Percentiles rank a stretch among this genome's conserved stretches.
phyloP scores from a whole-genome alignment of 2,797 vertebrate species.

The Danio choprae region DNA sequence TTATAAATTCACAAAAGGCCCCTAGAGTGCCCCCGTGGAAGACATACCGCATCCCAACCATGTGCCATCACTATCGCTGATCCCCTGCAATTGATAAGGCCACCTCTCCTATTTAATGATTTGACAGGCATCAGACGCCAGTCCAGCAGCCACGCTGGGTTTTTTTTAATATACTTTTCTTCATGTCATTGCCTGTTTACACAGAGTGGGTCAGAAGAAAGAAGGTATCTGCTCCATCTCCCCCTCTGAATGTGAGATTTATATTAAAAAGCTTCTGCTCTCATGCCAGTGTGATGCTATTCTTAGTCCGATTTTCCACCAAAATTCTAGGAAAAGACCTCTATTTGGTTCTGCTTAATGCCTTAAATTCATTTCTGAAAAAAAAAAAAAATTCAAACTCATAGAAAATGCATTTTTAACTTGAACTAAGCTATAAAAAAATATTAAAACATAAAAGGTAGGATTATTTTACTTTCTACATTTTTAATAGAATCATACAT shows the following conservation, averaged over 20 bases:
- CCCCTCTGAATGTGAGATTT: constrained; percentile 68
- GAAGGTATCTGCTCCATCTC: constrained; percentile 74
- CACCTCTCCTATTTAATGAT: constrained; percentile 82
- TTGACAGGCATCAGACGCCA: constrained; percentile 86
- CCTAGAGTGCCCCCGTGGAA: constrained; percentile 81
- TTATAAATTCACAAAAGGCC: constrained; percentile 83
- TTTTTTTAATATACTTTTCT: constrained; percentile 80
- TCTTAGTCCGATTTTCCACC: constrained; percentile 35
- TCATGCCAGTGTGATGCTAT: constrained; percentile 62
- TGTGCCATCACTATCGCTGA: constrained; percentile 80
- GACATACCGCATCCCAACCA: constrained; percentile 77
- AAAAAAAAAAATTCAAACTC: not conserved
- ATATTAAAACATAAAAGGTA: not conserved
- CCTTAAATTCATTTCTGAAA: constrained; percentile 19
- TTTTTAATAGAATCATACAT: not conserved
- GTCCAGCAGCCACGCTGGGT: constrained; percentile 70
- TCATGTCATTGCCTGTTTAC: constrained; percentile 83
- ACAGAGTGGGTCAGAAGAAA: constrained; percentile 76
- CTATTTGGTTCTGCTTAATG: constrained; percentile 37
- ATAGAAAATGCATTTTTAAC: not conserved
- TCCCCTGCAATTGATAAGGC: constrained; percentile 84
- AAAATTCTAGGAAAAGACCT: constrained; percentile 43
- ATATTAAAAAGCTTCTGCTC: constrained; percentile 74
- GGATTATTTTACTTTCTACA: too few species aligned
- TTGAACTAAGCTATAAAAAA: not conserved